Evolutionary conservation across 2,797 vertebrate species (phyloP).

Genomic region (Muraenolepis orangiensis): DNA sequence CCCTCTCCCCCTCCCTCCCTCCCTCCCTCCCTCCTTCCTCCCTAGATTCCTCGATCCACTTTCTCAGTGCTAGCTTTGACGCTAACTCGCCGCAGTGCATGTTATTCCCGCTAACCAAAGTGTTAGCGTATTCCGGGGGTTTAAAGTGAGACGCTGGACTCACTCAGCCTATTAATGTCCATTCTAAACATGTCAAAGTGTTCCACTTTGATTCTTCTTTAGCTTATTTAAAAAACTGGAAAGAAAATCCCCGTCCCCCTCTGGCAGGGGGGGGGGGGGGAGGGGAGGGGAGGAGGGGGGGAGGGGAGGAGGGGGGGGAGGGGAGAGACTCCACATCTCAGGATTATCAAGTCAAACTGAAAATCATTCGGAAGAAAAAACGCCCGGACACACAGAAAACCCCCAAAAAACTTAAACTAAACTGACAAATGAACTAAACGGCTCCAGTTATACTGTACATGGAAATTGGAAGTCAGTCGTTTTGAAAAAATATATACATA

Average conservation of each 20-base stretch:
- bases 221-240: constrained; percentile 37
- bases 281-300: no score
- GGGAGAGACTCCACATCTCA: no score
- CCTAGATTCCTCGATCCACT: background rate
- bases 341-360: constrained; percentile 29
- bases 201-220: constrained; percentile 39
- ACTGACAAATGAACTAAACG: background rate
- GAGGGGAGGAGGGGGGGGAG: no score
- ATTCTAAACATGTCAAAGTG: constrained; percentile 33
- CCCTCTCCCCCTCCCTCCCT: background rate
- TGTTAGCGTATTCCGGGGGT: background rate
- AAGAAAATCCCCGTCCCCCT: constrained; percentile 30
- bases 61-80: constrained; percentile 23
- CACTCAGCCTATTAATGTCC: constrained; percentile 44
- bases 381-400: constrained; percentile 34
- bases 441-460: background rate
- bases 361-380: constrained; percentile 18
- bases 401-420: background rate
- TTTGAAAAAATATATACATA: no score
- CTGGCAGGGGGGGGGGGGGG: no score
- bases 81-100: background rate
- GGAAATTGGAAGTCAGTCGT: constrained; percentile 7
- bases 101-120: background rate
- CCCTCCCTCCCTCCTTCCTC: background rate
- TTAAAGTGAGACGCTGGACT: constrained; percentile 36